phyloP scores from a whole-genome alignment of 2,113 vertebrate species.

The Caracal caracal region DNA sequence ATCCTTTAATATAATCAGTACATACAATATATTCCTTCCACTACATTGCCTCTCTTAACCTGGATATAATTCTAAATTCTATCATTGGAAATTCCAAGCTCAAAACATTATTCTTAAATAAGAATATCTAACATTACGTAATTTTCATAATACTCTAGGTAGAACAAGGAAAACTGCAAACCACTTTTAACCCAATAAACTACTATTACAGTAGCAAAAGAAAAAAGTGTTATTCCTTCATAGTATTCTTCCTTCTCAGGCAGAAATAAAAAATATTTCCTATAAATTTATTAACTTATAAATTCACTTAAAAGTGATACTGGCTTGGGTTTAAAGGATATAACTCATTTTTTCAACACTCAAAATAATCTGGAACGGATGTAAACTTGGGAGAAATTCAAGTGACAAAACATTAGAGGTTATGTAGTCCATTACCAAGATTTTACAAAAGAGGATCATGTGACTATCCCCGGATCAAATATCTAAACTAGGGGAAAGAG shows the following conservation, averaged over 20 bases:
- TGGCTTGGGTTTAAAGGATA: neutral
- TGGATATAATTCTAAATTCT: neutral
- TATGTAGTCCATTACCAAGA: neutral
- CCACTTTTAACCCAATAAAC: constrained; percentile 34
- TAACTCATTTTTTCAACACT: constrained; percentile 3
- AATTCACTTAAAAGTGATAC: constrained; percentile 29
- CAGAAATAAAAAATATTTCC: constrained; percentile 10
- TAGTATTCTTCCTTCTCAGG: neutral
- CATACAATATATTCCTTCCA: neutral
- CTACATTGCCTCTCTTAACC: neutral
- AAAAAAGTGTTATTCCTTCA: neutral
- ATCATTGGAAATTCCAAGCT: neutral
- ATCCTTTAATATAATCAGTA: neutral
- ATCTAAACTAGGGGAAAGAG: neutral
- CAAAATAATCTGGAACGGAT: neutral
- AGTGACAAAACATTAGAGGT: neutral
- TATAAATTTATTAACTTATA: constrained; percentile 13
- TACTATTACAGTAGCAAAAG: neutral
- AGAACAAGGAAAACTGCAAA: constrained; percentile 21
- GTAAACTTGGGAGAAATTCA: neutral
- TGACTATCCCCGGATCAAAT: neutral
- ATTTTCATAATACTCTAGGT: neutral
- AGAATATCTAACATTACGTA: neutral
- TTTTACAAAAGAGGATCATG: neutral
- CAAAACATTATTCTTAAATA: neutral